These are phyloP conservation scores for Eupristina koningsbergeri DNA, from an alignment of 1,140 invertebrate species.

Conservation along the genomic window DNA sequence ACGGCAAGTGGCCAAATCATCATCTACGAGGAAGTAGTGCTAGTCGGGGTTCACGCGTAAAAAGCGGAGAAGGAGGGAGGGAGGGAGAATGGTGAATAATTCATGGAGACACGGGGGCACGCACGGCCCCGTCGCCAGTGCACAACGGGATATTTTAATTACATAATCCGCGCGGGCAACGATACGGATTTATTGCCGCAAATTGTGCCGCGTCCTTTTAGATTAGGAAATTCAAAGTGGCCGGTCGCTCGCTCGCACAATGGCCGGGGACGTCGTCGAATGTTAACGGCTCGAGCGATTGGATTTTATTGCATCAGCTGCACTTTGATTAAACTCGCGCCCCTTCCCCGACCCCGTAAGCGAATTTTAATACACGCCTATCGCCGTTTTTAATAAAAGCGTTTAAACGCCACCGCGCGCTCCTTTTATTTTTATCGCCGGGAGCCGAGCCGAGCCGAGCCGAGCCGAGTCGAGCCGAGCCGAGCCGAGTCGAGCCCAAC, in stretches of 20 bases:
- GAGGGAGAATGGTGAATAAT: too few species aligned
- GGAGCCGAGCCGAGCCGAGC: too few species aligned
- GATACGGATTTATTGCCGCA: background rate
- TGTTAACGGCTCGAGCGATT: constrained; percentile 6
- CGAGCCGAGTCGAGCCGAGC: too few species aligned
- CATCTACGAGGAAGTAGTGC: too few species aligned
- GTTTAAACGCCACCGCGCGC: background rate
- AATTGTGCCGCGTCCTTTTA: background rate
- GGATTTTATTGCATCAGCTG: constrained; percentile 26
- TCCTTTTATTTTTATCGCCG: background rate
- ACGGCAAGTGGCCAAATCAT: too few species aligned
- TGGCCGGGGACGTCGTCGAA: background rate
- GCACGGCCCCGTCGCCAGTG: too few species aligned
- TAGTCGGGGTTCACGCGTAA: too few species aligned
- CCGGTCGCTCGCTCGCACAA: background rate
- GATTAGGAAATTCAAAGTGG: background rate
- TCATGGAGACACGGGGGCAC: too few species aligned
- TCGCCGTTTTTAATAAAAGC: background rate
- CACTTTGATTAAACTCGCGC: constrained; percentile 18
- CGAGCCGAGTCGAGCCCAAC: too few species aligned
- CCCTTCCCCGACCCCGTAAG: background rate
- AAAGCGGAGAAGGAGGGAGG: too few species aligned
- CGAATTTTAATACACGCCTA: background rate
- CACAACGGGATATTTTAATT: constrained; percentile 15
- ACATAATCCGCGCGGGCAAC: background rate